Evolutionary conservation across 1,140 invertebrate genomes (phyloP).

Genomic region (Drosophila repleta): DNA sequence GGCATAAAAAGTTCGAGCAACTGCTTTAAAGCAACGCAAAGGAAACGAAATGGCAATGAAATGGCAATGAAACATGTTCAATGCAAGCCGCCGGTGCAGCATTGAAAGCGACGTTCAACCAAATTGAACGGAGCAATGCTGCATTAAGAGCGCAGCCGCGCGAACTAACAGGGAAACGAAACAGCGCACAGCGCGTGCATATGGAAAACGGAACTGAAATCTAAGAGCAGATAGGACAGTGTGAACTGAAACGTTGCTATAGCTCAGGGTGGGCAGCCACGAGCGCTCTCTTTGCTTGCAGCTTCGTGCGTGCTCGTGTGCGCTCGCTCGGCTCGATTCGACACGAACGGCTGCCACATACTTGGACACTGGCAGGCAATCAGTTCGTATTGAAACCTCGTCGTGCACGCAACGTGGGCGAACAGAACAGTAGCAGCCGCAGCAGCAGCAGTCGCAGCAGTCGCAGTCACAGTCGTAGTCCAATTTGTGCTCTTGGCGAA

Average conservation of each 20-base stretch:
- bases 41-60: constrained; percentile 17
- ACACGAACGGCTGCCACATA: constrained; percentile 4
- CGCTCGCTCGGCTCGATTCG: neutral
- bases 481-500: neutral
- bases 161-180: constrained; percentile 26
- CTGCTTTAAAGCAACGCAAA: constrained; percentile 47
- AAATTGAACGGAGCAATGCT: neutral
- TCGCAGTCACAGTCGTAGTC: neutral
- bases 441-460: too few species aligned
- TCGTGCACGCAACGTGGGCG: constrained; percentile 36
- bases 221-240: neutral
- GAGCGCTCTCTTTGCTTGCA: constrained; percentile 2
- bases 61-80: constrained; percentile 3
- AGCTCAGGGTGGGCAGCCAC: constrained; percentile 45
- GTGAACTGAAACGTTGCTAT: constrained; percentile 45
- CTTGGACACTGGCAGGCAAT: constrained; percentile 31
- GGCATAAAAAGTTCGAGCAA: constrained; percentile 36
- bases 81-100: too few species aligned
- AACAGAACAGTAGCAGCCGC: neutral
- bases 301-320: constrained; percentile 14
- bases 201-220: constrained; percentile 22
- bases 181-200: constrained; percentile 8
- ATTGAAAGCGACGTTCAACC: constrained; percentile 49
- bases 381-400: constrained; percentile 46
- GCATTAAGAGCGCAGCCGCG: constrained; percentile 50